Conservation (phyloP, 2,113 vertebrate species). For the Morone chrysops region DNA sequence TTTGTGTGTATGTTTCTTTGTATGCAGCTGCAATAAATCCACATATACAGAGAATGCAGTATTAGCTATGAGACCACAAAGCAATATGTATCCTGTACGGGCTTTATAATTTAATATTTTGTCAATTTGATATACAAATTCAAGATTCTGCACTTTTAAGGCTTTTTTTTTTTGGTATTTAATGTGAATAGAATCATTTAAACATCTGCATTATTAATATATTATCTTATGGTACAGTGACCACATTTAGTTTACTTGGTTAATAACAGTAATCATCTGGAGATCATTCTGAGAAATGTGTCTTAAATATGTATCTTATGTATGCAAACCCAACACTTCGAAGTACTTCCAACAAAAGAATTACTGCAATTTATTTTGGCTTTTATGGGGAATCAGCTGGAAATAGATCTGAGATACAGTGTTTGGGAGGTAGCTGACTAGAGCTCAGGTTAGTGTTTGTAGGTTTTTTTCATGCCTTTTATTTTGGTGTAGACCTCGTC, state of each 20-base stretch:
- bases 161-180: neutral
- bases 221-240: neutral
- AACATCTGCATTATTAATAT: neutral
- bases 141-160: too few relatives aligned
- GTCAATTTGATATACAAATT: neutral
- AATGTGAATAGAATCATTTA: neutral
- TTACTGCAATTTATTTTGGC: neutral
- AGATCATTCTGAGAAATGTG: neutral
- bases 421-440: neutral
- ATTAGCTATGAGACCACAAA: slow-evolving; percentile 51
- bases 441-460: neutral
- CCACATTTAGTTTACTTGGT: neutral
- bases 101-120: slow-evolving; percentile 1
- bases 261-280: neutral
- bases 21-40: slow-evolving; percentile 9
- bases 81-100: slow-evolving; percentile 40
- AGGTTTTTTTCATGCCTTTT: neutral
- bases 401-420: neutral
- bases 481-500: neutral
- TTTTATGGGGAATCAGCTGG: neutral
- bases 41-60: slow-evolving; percentile 36
- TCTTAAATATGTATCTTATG: neutral
- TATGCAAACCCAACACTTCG: neutral
- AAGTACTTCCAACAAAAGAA: neutral
- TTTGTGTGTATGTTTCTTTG: slow-evolving; percentile 42